These are phyloP conservation scores for Polypedilum vanderplanki DNA, from an alignment of 1,140 invertebrate genomes.

Conservation along the genomic window DNA sequence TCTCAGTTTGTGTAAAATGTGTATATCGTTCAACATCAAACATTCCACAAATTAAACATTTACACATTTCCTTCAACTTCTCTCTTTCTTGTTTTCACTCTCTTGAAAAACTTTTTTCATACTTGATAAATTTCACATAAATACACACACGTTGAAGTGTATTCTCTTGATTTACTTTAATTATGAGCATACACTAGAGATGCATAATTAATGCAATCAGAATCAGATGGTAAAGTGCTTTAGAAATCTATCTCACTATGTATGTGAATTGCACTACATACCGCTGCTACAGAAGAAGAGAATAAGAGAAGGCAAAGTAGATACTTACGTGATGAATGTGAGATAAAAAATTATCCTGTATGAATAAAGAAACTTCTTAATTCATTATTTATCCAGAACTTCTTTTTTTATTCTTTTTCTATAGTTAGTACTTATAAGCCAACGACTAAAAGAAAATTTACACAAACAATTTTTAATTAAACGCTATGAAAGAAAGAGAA, in stretches of 20 bases:
- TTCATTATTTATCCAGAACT: not conserved
- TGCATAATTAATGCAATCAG: conserved; percentile 26
- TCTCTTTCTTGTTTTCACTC: no score
- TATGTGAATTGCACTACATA: not conserved
- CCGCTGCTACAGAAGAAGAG: not conserved
- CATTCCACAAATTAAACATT: no score
- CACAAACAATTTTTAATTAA: not conserved
- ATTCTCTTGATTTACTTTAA: not conserved
- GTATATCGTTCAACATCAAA: no score
- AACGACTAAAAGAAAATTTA: not conserved
- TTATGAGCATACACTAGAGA: not conserved
- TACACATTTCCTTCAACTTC: no score
- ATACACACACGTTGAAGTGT: no score
- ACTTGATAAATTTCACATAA: no score
- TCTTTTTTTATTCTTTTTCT: not conserved
- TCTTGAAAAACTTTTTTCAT: no score
- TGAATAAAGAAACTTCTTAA: not conserved
- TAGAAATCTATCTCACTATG: not conserved
- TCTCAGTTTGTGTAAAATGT: no score
- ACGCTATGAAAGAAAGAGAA: not conserved
- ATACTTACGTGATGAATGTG: not conserved
- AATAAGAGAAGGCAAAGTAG: not conserved
- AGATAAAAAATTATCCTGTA: not conserved
- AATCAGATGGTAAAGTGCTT: not conserved
- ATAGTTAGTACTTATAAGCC: not conserved